Base-by-base conservation (phyloP, 1,140 invertebrate genomes). In the Bombus difficillimus region DNA sequence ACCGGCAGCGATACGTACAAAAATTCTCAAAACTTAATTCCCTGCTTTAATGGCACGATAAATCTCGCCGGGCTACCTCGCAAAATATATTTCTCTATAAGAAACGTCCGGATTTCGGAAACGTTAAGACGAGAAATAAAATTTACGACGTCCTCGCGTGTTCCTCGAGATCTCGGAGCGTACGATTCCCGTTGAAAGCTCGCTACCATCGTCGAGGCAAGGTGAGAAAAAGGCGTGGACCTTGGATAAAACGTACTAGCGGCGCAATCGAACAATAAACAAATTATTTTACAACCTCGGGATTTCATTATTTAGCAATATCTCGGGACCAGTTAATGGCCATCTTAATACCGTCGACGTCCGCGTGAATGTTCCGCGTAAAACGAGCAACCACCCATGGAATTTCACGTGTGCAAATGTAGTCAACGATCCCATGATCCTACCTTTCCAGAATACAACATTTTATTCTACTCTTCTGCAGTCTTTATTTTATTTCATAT, bases 261-360 rank as follows among this genome's bases (percentile, higher is more conserved):
- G 47, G 47, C 62, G 53, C 79, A 41, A 83, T 85, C 88, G 83
- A 92, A 90, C 88, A 92, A 92, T 93, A 93, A 94, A 93, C 92
- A 93, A 93, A 93, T 93, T 89, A 88, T 91, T 92, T 92, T 90
- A 92, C 77, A 83, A 59, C 86, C 62, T 39, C 62, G 74, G 81
- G 81, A 92, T 93, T 93, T 92, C 89, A 91, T 92, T 93, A 92
- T 94, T 92, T 89, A 91, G 88, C 89, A 82, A 90, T 91, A 92
- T 78, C 66, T 71, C 15, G 37, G 74, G 34, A 9, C 72, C 89
- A 87, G 90, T 94, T 93, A 94, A 90, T 83, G 88, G 91, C 86
- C 81, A 68, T 39, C 85, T 53, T 53, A 53, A 53, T 53, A 53
- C 0, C 47, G 18, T 8, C 47, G 47, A 53, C 18, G 47, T 53